Base-by-base conservation (phyloP, 2,797 vertebrate genomes). In the Diceros bicornis region DNA sequence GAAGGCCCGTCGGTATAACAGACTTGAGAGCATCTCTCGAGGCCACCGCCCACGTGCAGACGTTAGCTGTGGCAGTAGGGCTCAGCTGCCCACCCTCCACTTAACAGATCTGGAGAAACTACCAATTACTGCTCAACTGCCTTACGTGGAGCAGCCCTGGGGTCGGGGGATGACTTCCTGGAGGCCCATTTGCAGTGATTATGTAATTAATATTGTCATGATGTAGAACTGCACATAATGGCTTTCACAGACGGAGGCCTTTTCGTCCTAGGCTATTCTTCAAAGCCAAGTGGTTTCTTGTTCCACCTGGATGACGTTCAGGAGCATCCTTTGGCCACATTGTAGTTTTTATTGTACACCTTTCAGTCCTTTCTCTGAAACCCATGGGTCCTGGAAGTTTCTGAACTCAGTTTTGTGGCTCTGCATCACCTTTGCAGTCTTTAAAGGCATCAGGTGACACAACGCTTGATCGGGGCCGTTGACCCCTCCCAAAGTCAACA, bases 171-270 rank as follows among this genome's bases (percentile, higher is more conserved):
- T 14, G 32, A 84, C 83, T 64, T 96, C 89, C 91, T 85, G 75
- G 71, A 84, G 95, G 96, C 66, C 89, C 94, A 71, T 96, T 92
- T 50, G 37, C 81, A 88, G 88, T 75, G 88, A 97, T 75, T 92
- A 69, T 95, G 68, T 92, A 96, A 97, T 95, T 94, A 97, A 91
- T 92, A 91, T 83, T 41, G 55, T 57, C 89, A 29, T 94, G 94
- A 96, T 91, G 75, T 81, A 77, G 92, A 84, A 96, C 37, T 69
- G n/a, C 14, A 4, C 27, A 55, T 89, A 83, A 95, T 75, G 79
- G 84, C 74, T 97, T 95, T 92, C 92, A 83, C 10, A 34, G 34
- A 71, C 23, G 32, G 79, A 90, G 84, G 83, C 78, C 97, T 89
- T 95, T 87, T 17, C 77, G 20, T 98, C 57, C 93, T 69, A 14